A percentile compares a stretch with the other conserved stretches of the same genome.
Evolutionary conservation across 2,888 invertebrate species (phyloP).

Genomic region (Hyalella azteca): DNA sequence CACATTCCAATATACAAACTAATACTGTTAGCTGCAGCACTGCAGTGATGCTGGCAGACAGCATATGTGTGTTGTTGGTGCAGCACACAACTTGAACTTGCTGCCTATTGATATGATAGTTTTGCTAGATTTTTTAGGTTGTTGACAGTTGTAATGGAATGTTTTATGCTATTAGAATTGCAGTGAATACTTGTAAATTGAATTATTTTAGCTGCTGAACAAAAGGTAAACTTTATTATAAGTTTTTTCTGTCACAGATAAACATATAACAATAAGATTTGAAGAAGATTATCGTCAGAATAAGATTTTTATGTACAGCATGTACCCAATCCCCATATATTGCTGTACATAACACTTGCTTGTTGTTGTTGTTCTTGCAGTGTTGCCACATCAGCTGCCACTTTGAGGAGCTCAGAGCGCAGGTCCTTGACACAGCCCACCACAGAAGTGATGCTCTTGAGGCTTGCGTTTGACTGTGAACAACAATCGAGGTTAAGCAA

Average conservation of each 20-base stretch:
- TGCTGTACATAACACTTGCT: not conserved
- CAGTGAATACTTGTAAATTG: not conserved
- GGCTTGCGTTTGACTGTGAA: no score
- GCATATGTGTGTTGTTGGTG: no score
- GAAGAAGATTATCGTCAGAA: no score
- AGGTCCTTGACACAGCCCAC: not conserved
- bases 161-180: not conserved
- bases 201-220: not conserved
- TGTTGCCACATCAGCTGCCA: constrained; percentile 8
- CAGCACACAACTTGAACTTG: no score
- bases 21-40: no score
- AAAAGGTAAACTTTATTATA: not conserved
- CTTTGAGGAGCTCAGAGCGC: not conserved
- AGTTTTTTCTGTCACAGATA: not conserved
- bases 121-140: no score
- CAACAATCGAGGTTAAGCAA: no score
- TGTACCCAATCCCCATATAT: not conserved
- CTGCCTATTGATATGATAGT: no score
- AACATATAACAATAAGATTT: not conserved
- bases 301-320: no score
- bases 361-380: constrained; percentile 21
- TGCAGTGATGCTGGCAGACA: no score
- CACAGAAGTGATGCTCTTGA: not conserved
- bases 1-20: no score
- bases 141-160: not conserved